Evolutionary conservation across 2,797 vertebrate species (phyloP), one percentile per base, ranked within the genome.

Genomic region (Borostomias antarcticus): DNA sequence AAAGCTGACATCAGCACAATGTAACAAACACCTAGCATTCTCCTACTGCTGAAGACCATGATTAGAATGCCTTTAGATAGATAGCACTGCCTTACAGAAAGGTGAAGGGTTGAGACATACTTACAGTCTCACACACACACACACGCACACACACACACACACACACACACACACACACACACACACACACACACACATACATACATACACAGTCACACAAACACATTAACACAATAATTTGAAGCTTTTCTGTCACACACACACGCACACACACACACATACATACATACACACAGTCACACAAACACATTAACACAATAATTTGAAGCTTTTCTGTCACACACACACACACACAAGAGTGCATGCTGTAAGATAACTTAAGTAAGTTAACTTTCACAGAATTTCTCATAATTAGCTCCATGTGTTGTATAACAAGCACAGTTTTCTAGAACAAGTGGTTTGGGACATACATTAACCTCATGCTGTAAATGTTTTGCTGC

Each of bases 1-100:
- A 19, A 58, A 29, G 35, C 63, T 69, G 30, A 51, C 21, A 51
- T 59, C 62, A 40, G 23, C 48, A 52, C 3, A 61, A 30, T 17
- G 63, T 17, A 56, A 9, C 6, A 13, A 21, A 21, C 30, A 37
- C 35, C 35, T 37, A n/a, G n/a, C 35, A 8, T 11, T 37, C 2
- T 37, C 35, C 35, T 11, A 7, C 35, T 37, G 35, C 35, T 37
- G 35, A 1, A 11, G 35, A 8, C 6, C 0, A 23, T 23, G 28
- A 30, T 56, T 13, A 30, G 26, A 5, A 56, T 7, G 23, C n/a
- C 1, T 32, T 30, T 32, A 6, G 17, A 32, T n/a, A 37, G 35
- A 37, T 17, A 64, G 58, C n/a, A 30, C 26, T 52, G 62, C 2
- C 8, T 47, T 23, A 52, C 40, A 6, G 19, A 25, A 43, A 35